phyloP scores from a whole-genome alignment of 2,113 vertebrate species.

The Barbus barbus region DNA sequence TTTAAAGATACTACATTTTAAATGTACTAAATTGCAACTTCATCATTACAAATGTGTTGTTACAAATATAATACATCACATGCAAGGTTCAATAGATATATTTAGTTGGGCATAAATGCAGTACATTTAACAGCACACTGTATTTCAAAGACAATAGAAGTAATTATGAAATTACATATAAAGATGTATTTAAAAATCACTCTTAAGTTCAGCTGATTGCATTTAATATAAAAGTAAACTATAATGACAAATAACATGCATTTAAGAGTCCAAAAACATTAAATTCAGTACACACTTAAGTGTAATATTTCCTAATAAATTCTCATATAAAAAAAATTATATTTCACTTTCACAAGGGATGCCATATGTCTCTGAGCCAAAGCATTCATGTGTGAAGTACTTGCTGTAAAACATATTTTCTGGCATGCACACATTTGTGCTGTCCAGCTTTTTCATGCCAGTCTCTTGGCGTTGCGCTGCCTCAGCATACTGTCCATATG shows the following conservation, averaged over 20 bases:
- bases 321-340: neutral
- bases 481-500: constrained; percentile 1
- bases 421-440: constrained; percentile 22
- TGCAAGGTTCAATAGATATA: too few relatives aligned
- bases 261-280: neutral
- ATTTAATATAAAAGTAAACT: neutral
- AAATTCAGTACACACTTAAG: neutral
- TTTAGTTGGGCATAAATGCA: neutral
- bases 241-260: neutral
- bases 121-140: too few relatives aligned
- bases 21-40: neutral
- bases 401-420: constrained; percentile 27
- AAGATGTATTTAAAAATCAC: neutral
- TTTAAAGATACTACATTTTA: neutral
- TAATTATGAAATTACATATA: neutral
- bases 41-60: neutral
- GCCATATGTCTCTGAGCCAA: constrained; percentile 30
- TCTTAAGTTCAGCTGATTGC: neutral
- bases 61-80: neutral
- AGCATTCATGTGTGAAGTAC: constrained; percentile 34
- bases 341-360: neutral
- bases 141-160: too few relatives aligned
- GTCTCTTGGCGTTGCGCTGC: neutral
- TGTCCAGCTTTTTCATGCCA: neutral
- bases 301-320: neutral